phyloP scores from a whole-genome alignment of 2,888 invertebrate species.

The Harpalus rubripes region DNA sequence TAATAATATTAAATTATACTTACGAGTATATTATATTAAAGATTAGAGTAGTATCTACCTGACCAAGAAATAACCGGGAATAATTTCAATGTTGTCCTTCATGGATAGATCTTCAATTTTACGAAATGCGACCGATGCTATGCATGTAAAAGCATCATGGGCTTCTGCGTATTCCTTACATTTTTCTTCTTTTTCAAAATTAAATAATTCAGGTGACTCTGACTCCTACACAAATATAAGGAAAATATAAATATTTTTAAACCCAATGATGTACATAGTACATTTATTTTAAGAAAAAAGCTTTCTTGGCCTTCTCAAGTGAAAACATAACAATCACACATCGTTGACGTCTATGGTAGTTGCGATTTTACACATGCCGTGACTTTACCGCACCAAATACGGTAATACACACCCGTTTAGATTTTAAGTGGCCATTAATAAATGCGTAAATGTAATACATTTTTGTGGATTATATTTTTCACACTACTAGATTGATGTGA shows the following conservation, averaged over 20 bases:
- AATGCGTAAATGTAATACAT: no score
- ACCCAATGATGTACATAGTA: no score
- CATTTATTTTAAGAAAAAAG: no score
- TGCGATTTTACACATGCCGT: no score
- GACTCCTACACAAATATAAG: constrained; percentile 17
- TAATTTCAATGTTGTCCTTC: constrained; percentile 79
- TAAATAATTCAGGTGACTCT: constrained; percentile 48
- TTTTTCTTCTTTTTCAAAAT: constrained; percentile 56
- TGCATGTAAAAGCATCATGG: constrained; percentile 79
- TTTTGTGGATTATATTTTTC: no score
- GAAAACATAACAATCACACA: no score
- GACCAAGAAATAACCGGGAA: constrained; percentile 81
- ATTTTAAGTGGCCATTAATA: no score
- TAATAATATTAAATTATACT: constrained; percentile 43
- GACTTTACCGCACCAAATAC: no score
- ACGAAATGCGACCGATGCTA: constrained; percentile 81
- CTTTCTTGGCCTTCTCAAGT: no score
- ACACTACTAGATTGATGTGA: no score
- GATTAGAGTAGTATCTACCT: constrained; percentile 74
- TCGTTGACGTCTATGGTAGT: no score
- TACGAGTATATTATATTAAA: neutral
- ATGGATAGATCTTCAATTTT: constrained; percentile 80
- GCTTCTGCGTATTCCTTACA: constrained; percentile 56
- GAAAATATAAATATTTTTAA: neutral
- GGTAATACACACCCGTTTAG: no score